Evolutionary conservation across 1,140 invertebrate species (phyloP), one percentile per base, ranked within the genome.

Genomic region (Araneus ventricosus): DNA sequence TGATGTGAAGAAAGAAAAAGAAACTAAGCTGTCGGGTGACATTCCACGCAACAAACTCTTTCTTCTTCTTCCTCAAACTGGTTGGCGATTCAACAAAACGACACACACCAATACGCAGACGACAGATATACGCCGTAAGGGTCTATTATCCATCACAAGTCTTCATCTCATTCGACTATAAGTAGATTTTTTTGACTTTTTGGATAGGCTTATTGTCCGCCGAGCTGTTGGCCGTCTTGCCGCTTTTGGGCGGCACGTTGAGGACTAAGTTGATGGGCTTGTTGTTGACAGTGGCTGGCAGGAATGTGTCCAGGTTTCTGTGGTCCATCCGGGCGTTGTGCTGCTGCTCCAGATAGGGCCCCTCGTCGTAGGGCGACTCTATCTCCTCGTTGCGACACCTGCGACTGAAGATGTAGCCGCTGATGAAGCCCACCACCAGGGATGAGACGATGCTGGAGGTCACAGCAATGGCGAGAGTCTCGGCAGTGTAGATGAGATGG

Each of bases 391-490:
- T 97, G 34, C 97, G 96, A 95, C 98, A 99, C 95, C 97, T 96
- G 94, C 97, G 96, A 7, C 97, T 98, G 95, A 98, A 97, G 94
- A 97, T 96, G 95, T 98, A 98, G 2, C 98, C 98, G 86, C 97
- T 97, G 63, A 97, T 97, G 95, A 98, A 98, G 57, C 98, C 98
- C 37, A 98, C 96, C 95, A 98, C 96, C 79, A 98, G 96, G 2
- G 97, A 98, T 85, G 97, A 97, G 79, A 98, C 96, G 94, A 97
- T 97, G 8, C 97, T 97, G 5, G 97, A 97, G 37, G 97, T 96
- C 20, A 98, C 97, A 8, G 97, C 97, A 70, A 98, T 97, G 27
- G 97, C 97, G 79, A 98, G 95, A 0, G 97, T 97, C 94, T 98
- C 97, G 0, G 97, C 97, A 17, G 97, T 97, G 95, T 98, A 98